These are phyloP conservation scores for Alca torda DNA, from an alignment of 2,797 vertebrate genomes.

Conservation along the genomic window DNA sequence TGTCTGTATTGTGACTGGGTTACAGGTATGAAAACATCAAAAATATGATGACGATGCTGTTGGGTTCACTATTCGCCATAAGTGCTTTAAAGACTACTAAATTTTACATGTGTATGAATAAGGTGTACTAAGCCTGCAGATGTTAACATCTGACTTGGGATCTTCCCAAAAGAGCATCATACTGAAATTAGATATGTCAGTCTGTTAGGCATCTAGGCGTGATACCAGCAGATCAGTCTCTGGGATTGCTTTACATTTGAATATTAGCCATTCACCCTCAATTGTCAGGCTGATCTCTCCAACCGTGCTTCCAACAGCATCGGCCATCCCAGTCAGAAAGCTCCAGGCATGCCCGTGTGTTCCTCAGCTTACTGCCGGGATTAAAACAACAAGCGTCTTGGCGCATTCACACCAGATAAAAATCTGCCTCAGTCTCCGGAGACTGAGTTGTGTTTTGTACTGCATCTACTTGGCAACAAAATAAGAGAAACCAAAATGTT, in stretches of 20 bases:
- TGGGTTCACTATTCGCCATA: not conserved
- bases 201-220: not conserved
- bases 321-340: not conserved
- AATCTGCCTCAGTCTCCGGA: not conserved
- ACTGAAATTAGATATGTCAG: not conserved
- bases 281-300: not conserved
- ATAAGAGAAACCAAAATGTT: conserved; percentile 33
- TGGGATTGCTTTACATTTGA: not conserved
- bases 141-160: not conserved
- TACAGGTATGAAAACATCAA: not conserved
- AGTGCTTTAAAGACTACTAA: not conserved
- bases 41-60: not conserved
- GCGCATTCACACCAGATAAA: not conserved
- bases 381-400: not conserved
- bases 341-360: not conserved
- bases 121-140: not conserved
- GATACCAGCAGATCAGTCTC: not conserved
- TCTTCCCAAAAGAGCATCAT: not conserved
- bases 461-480: conserved; percentile 41
- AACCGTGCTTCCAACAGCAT: not conserved
- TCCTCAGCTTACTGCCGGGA: not conserved
- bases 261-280: not conserved
- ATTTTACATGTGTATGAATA: not conserved
- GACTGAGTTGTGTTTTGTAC: not conserved
- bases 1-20: not conserved